A percentile compares a stretch with the other conserved stretches of the same genome.
Conservation (phyloP, 2,888 invertebrate species). For the Ornithoptera alexandrae region DNA sequence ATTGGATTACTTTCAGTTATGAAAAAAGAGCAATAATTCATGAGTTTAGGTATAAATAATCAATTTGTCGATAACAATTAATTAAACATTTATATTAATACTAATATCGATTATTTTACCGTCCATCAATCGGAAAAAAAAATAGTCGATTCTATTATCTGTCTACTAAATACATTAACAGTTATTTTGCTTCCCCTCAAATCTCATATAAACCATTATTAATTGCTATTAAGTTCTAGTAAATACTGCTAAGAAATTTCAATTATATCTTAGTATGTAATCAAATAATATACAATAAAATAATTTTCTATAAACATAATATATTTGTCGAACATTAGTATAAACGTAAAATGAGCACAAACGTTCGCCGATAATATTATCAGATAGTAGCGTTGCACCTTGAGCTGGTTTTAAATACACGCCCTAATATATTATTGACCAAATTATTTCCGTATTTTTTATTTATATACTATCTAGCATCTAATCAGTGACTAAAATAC, state of each 20-base stretch:
- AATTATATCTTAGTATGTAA: background rate
- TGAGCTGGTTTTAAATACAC: conserved; percentile 16
- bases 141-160: too few relatives aligned
- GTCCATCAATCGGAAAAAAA: too few relatives aligned
- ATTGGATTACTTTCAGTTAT: too few relatives aligned
- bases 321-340: background rate
- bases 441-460: conserved; percentile 14
- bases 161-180: too few relatives aligned
- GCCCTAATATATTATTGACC: conserved; percentile 18
- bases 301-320: background rate
- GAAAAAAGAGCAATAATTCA: too few relatives aligned
- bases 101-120: too few relatives aligned
- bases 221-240: too few relatives aligned
- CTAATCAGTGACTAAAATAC: background rate
- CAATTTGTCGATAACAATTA: too few relatives aligned
- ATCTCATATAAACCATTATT: too few relatives aligned
- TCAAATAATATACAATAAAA: background rate
- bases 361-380: conserved; percentile 21
- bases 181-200: too few relatives aligned
- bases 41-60: too few relatives aligned
- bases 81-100: too few relatives aligned
- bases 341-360: conserved; percentile 15
- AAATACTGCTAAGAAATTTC: background rate
- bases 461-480: background rate
- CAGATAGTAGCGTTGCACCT: conserved; percentile 18